phyloP scores from a whole-genome alignment of 2,888 invertebrate species.

The Synanthedon vespiformis region DNA sequence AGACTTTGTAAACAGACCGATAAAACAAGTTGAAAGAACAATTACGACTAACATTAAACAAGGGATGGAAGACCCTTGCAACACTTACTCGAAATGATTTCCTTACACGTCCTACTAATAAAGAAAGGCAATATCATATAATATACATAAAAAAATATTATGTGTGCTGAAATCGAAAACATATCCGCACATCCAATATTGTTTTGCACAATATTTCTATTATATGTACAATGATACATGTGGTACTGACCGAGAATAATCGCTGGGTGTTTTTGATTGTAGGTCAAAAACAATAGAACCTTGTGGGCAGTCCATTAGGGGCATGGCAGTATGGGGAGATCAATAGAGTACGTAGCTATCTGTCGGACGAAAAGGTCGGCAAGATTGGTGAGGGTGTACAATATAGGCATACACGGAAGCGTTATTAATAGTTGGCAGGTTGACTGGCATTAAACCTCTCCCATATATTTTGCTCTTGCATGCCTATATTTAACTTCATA shows the following conservation, averaged over 20 bases:
- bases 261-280: conserved; percentile 31
- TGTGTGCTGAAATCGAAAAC: too few relatives aligned
- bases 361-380: conserved; percentile 30
- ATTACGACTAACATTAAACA: not conserved
- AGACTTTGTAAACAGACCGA: not conserved
- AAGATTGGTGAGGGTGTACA: conserved; percentile 25
- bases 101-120: not conserved
- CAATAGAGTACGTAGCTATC: conserved; percentile 40
- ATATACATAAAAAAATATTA: too few relatives aligned
- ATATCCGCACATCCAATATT: too few relatives aligned
- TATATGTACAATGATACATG: conserved; percentile 21
- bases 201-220: conserved; percentile 9
- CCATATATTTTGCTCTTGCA: conserved; percentile 24
- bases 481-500: conserved; percentile 2
- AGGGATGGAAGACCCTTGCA: not conserved
- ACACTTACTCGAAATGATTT: not conserved
- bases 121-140: conserved; percentile 2
- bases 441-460: conserved; percentile 27
- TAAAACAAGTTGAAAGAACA: conserved; percentile 2
- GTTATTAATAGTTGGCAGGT: conserved; percentile 50
- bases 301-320: conserved; percentile 48
- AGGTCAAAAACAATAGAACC: conserved; percentile 49
- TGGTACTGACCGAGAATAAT: conserved; percentile 4
- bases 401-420: conserved; percentile 23
- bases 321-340: conserved; percentile 50